Evolutionary conservation across 1,140 invertebrate genomes (phyloP).

Genomic region (Metopolophium dirhodum): DNA sequence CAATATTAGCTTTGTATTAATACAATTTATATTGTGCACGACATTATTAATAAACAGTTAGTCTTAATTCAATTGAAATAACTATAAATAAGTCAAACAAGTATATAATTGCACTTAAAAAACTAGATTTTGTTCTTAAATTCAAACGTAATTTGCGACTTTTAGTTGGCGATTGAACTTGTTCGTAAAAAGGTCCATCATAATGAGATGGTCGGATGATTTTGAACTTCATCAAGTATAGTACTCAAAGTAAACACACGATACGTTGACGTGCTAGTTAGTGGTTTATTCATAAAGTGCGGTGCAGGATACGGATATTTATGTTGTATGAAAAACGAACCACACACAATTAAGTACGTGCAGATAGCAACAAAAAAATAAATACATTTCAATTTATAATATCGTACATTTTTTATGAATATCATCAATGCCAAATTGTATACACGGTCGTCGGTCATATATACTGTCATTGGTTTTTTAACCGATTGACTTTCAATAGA

Average conservation of each 20-base stretch:
- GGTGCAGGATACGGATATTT: neutral
- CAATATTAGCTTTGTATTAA: neutral
- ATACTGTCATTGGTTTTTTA: neutral
- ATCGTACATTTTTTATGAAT: neutral
- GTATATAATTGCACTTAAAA: neutral
- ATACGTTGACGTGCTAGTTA: constrained; percentile 26
- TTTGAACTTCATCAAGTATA: neutral
- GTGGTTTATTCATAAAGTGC: constrained; percentile 34
- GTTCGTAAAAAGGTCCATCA: neutral
- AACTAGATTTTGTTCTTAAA: neutral
- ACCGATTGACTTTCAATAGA: neutral
- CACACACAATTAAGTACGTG: neutral
- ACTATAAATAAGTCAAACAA: neutral
- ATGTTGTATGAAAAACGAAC: constrained; percentile 4
- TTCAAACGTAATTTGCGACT: neutral
- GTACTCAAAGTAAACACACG: neutral
- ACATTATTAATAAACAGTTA: neutral
- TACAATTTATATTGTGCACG: neutral
- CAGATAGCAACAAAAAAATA: neutral
- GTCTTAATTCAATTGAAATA: neutral
- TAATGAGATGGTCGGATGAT: neutral
- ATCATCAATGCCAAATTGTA: neutral
- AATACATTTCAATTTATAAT: neutral
- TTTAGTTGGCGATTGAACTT: neutral
- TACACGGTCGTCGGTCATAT: neutral